Percentiles rank a stretch among this genome's conserved stretches.
Evolutionary conservation across 35 echinoderm and acorn worm species (phyloP).

Genomic region (Apostichopus japonicus): DNA sequence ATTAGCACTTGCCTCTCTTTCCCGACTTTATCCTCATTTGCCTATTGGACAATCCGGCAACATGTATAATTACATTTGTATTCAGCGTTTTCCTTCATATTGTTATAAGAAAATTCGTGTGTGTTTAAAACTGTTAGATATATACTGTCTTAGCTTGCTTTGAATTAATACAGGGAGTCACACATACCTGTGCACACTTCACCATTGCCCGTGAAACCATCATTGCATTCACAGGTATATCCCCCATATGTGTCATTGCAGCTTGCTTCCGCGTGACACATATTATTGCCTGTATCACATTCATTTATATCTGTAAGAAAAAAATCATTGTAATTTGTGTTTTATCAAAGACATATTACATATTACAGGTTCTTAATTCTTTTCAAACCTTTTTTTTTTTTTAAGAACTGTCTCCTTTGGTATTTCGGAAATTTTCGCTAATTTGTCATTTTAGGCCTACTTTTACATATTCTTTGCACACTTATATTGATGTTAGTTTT

Average conservation of each 20-base stretch:
- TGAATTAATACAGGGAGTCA: not conserved
- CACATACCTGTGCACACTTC: conserved; percentile 31
- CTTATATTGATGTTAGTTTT: too few relatives aligned
- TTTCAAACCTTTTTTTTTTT: too few relatives aligned
- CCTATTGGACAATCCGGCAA: too few relatives aligned
- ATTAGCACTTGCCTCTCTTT: too few relatives aligned
- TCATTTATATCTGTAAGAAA: conserved; percentile 51
- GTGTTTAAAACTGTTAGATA: not conserved
- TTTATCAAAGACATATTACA: too few relatives aligned
- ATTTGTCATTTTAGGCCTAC: too few relatives aligned
- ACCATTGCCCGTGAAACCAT: conserved; percentile 20
- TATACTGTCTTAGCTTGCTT: not conserved
- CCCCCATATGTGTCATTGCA: conserved; percentile 20
- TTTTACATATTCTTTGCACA: too few relatives aligned
- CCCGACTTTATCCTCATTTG: too few relatives aligned
- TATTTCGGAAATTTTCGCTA: too few relatives aligned
- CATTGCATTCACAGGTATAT: conserved; percentile 15
- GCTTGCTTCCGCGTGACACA: not conserved
- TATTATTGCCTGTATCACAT: not conserved
- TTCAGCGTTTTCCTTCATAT: not conserved
- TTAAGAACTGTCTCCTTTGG: too few relatives aligned
- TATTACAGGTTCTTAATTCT: too few relatives aligned
- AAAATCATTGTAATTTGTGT: not conserved
- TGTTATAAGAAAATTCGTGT: not conserved
- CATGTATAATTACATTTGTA: not conserved